These are phyloP conservation scores for Crotalus helleri DNA, from an alignment of 2,113 vertebrate genomes.

Conservation along the genomic window DNA sequence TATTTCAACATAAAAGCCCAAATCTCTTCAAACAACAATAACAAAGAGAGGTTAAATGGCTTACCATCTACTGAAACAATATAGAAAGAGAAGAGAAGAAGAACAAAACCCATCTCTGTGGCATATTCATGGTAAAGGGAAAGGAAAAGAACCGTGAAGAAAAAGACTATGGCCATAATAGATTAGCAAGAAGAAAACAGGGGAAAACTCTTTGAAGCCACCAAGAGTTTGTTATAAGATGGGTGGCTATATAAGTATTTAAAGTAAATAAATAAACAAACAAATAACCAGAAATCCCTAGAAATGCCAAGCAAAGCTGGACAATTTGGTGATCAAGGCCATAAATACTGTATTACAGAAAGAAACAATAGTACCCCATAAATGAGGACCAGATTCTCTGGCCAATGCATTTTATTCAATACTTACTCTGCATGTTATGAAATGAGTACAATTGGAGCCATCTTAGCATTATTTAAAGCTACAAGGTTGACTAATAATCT, in stretches of 20 bases:
- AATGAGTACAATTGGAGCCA: background rate
- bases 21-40: background rate
- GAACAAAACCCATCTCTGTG: background rate
- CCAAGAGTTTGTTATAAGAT: background rate
- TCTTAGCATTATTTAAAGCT: background rate
- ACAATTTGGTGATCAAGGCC: background rate
- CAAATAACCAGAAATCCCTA: background rate
- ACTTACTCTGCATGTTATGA: background rate
- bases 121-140: background rate
- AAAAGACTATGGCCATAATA: background rate
- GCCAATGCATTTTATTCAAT: background rate
- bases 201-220: background rate
- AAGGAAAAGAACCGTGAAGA: background rate
- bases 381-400: background rate
- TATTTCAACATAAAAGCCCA: background rate
- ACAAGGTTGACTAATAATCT: background rate
- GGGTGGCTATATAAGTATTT: background rate
- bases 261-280: background rate
- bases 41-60: background rate
- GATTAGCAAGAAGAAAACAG: background rate
- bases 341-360: background rate
- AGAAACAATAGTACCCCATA: background rate
- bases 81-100: background rate
- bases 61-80: background rate
- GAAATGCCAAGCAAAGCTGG: background rate